Conservation (phyloP, 2,113 vertebrate genomes). For the Burhinus oedicnemus region DNA sequence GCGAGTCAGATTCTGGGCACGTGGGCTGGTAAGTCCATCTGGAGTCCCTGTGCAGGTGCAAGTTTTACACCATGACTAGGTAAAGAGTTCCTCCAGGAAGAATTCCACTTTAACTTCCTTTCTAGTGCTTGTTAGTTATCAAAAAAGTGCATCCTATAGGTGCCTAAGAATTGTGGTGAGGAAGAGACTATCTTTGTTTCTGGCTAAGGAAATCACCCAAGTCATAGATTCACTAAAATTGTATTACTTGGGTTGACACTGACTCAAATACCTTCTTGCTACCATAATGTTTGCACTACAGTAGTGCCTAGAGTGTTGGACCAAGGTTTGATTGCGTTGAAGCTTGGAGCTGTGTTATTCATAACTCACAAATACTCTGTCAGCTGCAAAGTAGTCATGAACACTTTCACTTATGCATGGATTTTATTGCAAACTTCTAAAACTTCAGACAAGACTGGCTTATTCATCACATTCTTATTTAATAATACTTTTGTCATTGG, state of each 20-base stretch:
- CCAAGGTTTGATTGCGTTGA: background rate
- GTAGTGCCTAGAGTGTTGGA: background rate
- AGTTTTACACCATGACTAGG: background rate
- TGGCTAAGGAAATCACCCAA: background rate
- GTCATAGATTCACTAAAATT: background rate
- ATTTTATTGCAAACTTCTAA: background rate
- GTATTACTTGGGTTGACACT: background rate
- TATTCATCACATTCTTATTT: background rate
- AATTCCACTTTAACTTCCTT: background rate
- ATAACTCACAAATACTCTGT: background rate
- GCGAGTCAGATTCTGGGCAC: background rate
- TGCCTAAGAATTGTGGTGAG: background rate
- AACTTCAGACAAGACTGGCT: background rate
- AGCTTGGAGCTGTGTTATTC: background rate
- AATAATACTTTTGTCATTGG: background rate
- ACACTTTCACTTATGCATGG: background rate
- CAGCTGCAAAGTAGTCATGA: background rate
- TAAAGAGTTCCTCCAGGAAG: background rate
- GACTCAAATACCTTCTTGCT: background rate
- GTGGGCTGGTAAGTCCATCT: background rate
- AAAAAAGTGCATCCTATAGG: background rate
- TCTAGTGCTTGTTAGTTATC: background rate
- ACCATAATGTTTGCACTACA: background rate
- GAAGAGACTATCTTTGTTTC: background rate
- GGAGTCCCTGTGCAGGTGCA: background rate